Conservation (phyloP, 2,888 invertebrate species). For the Tribolium freemani region DNA sequence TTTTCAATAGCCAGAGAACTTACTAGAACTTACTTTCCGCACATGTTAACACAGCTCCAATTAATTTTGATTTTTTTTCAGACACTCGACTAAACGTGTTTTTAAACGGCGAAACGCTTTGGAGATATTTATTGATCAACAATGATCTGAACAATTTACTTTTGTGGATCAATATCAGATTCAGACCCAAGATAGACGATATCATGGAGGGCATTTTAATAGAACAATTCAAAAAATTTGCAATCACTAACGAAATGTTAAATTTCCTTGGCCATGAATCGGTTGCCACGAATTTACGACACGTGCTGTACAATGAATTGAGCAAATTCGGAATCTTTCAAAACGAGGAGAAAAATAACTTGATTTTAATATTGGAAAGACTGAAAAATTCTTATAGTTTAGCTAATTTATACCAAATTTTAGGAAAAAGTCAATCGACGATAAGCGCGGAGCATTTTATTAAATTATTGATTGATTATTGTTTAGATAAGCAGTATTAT, state of each 20-base stretch:
- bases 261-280: constrained; percentile 62
- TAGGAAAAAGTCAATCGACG: constrained; percentile 61
- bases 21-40: too few species aligned
- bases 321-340: constrained; percentile 77
- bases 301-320: constrained; percentile 74
- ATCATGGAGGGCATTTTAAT: constrained; percentile 66
- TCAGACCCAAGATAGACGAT: constrained; percentile 49
- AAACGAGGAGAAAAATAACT: constrained; percentile 71
- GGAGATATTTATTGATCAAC: constrained; percentile 74
- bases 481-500: constrained; percentile 70
- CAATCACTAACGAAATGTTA: constrained; percentile 74
- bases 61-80: constrained; percentile 61
- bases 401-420: constrained; percentile 71
- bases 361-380: constrained; percentile 73
- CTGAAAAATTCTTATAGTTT: constrained; percentile 73
- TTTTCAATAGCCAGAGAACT: too few species aligned
- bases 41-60: too few species aligned
- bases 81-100: constrained; percentile 71
- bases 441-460: constrained; percentile 69
- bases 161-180: constrained; percentile 75
- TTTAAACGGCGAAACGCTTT: constrained; percentile 71
- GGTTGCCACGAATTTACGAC: constrained; percentile 66
- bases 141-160: constrained; percentile 74
- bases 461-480: constrained; percentile 71
- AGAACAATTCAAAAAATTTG: constrained; percentile 71